A percentile compares a stretch with the other conserved stretches of the same genome.
Evolutionary conservation across 2,797 vertebrate species (phyloP).

Genomic region (Phylloscopus collybita): DNA sequence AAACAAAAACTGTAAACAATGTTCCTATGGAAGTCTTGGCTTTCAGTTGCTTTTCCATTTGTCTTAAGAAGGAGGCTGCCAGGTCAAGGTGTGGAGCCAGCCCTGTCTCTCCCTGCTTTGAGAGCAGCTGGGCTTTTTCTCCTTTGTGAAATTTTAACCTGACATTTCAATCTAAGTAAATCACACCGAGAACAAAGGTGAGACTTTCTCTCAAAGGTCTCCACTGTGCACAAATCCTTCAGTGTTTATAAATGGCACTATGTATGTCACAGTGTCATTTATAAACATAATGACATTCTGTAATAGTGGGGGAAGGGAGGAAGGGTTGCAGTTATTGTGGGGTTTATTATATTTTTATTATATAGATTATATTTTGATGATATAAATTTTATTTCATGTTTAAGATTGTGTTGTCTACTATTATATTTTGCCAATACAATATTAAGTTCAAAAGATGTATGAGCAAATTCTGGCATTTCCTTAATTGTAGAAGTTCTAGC

Average conservation of each 20-base stretch:
- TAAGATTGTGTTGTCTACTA: background rate
- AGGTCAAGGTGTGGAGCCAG: background rate
- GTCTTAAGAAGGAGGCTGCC: background rate
- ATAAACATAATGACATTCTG: background rate
- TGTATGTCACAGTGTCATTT: too few relatives aligned
- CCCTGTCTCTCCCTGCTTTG: background rate
- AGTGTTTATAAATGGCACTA: background rate
- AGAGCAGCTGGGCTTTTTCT: background rate
- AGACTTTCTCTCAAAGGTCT: background rate
- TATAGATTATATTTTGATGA: background rate
- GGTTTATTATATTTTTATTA: background rate
- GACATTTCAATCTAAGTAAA: background rate
- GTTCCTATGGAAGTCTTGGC: background rate
- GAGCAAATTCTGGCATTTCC: conserved; percentile 21
- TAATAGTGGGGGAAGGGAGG: too few relatives aligned
- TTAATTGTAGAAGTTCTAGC: conserved; percentile 39
- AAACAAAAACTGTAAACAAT: background rate
- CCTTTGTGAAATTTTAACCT: background rate
- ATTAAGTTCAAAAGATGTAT: conserved; percentile 28
- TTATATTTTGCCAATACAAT: background rate
- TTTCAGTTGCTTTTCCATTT: background rate
- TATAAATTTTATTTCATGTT: background rate
- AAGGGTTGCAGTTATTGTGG: background rate
- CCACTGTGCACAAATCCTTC: background rate
- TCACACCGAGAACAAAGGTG: background rate